These are phyloP conservation scores for Marmota flaviventris DNA, from an alignment of 2,113 vertebrate genomes.

Conservation along the genomic window DNA sequence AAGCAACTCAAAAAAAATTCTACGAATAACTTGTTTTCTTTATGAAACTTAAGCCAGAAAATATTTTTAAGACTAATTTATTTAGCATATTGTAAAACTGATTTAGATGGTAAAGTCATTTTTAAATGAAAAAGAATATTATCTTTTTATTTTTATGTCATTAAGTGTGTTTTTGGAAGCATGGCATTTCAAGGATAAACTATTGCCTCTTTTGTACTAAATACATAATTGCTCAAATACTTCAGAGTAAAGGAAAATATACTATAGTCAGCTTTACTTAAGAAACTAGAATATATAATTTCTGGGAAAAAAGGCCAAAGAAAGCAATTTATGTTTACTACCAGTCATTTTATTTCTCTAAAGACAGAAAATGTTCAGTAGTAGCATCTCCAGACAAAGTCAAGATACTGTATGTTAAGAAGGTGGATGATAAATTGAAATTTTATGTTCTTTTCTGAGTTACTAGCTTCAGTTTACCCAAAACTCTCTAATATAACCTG, in stretches of 20 bases:
- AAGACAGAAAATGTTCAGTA: background rate
- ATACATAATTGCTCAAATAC: background rate
- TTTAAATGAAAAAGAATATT: background rate
- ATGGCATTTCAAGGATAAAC: background rate
- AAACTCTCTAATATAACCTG: background rate
- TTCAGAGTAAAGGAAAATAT: background rate
- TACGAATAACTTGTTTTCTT: slow-evolving; percentile 2
- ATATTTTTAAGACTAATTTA: slow-evolving; percentile 47
- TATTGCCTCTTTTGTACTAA: background rate
- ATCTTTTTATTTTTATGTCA: background rate
- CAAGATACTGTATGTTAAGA: background rate
- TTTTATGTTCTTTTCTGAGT: background rate
- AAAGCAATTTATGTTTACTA: background rate
- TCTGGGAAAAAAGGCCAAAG: background rate
- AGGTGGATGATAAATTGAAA: background rate
- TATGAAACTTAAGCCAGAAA: background rate
- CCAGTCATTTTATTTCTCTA: slow-evolving; percentile 7
- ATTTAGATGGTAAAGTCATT: background rate
- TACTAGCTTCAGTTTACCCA: background rate
- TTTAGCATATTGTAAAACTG: background rate
- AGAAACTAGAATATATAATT: background rate
- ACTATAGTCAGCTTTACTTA: background rate
- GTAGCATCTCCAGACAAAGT: background rate
- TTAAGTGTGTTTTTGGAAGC: background rate
- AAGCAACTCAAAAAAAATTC: background rate